Evolutionary conservation across 2,888 invertebrate species (phyloP), one percentile per base, ranked within the genome.

Genomic region (Microchrysa polita): DNA sequence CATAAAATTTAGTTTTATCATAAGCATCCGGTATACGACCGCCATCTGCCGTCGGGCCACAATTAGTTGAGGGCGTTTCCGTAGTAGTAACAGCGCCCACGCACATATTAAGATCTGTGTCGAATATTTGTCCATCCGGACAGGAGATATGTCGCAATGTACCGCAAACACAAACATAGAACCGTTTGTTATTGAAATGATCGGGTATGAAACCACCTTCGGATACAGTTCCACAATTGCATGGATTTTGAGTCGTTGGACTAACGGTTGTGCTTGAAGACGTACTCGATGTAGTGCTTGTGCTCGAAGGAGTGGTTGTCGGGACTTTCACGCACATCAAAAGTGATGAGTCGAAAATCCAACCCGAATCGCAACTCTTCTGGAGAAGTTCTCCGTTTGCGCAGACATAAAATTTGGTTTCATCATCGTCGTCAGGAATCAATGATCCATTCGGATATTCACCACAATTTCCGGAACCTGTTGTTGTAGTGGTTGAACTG

Each of bases 171-270:
- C 67, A 67, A 67, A 67, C 53, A 27, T 57, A 69, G 40, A 34
- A 57, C 10, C n/a, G 20, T n/a, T 53, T 48, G n/a, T 67, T 34
- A 5, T 67, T 16, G n/a, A 44, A 23, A 23, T 44, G 20, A 34
- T 73, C 59, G 1, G 73, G 73, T 34, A 73, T n/a, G 9, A 18
- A 12, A 14, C 65, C 59, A 9, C 59, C 57, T 27, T 60, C 67
- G 4, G 44, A 7, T 1, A 63, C 16, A 1, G 20, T 22, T 20
- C 73, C 65, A 27, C 73, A 59, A 48, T 48, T 10, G 16, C 48
- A 48, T 2, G 48, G 48, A 48, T 48, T 48, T 12, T 12, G 5
- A 48, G 48, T 48, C 2, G 5, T 12, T 16, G 52, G 14, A 7
- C 27, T 34, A 7, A 34, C 27, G 2, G 48, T 48, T 48, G 48